Evolutionary conservation across 2,888 invertebrate genomes (phyloP), one percentile per base, ranked within the genome.

Genomic region (Zygaena filipendulae): DNA sequence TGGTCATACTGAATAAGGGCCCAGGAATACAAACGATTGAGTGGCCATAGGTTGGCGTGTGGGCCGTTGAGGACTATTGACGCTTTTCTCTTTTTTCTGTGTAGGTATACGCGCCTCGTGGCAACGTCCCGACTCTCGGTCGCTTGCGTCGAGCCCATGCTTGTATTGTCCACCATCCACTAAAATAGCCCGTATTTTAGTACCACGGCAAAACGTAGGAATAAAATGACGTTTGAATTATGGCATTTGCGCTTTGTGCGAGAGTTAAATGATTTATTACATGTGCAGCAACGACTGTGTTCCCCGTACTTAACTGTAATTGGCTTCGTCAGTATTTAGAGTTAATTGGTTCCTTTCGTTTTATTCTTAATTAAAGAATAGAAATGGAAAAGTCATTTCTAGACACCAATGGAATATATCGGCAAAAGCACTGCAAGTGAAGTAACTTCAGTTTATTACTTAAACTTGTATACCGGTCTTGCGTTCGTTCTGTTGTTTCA

Each of bases 31-130:
- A 57, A 58, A 63, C 71, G 69, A 72, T 71, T 70, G 74, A 74
- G 74, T 71, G 70, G 64, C 70, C 64, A 68, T 59, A 64, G 69
- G 66, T 49, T 61, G 67, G 72, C 70, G 74, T 72, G 74, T 75
- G 77, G 77, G 74, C 69, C 49, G 75, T 59, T 48, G 64, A 70
- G 70, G 61, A 70, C 74, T 68, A 71, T 74, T 63, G 61, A 67
- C 46, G 46, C 48, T 60, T 58, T 60, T 57, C 48, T 47, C 39
- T 63, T 71, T 72, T 71, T 67, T 56, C 47, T 52, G 50, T 56
- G 56, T n/a, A n/a, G n/a, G n/a, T n/a, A n/a, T 61, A 53, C 53
- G 54, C 54, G 47, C 47, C 38, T 51, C 50, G 47, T 47, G 46
- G 47, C 44, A 38, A 29, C 42, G 42, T n/a, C n/a, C 29, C 12